Evolutionary conservation across 2,113 vertebrate genomes (phyloP), one percentile per base, ranked within the genome.

Genomic region (Eurypyga helias): DNA sequence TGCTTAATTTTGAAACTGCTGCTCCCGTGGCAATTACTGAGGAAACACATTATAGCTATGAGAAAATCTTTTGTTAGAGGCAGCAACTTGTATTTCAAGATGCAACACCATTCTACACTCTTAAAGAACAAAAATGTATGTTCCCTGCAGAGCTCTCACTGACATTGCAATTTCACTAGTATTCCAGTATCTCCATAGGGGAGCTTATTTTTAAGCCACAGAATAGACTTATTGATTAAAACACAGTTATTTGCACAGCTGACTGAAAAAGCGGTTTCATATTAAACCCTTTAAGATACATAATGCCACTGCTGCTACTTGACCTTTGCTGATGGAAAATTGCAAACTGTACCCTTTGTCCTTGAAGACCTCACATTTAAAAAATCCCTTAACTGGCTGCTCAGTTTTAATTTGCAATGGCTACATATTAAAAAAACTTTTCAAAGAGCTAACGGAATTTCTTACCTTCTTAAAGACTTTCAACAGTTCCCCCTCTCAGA

Each of bases 121-220:
- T 46, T 90, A 48, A 79, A 72, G 57, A 87, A 67, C 3, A 76
- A 43, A 71, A 85, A 41, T 76, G 8, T 17, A 31, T 0, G 0
- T 41, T 51, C 57, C 67, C 25, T 79, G 34, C 45, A 82, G 80
- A 78, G 65, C 60, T 76, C 51, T 52, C 8, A 4, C 55, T 67
- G 83, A 92, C 80, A 84, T 8, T 0, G 2, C 82, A 62, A 26
- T 80, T 90, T 71, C 31, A 73, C 54, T 58, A n/a, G 58, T 73
- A 75, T 64, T 67, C 38, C 61, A 73, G 0, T 81, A 86, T 81
- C 67, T 94, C 78, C 88, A 91, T 0, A 3, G n/a, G 48, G 72
- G 16, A 93, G 23, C 65, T 96, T 95, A 96, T 88, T 96, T 94
- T 94, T 71, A 96, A 89, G n/a, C n/a, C 58, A 69, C 13, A 57